Conservation (phyloP, 1,140 invertebrate genomes). For the Bombus superbus region DNA sequence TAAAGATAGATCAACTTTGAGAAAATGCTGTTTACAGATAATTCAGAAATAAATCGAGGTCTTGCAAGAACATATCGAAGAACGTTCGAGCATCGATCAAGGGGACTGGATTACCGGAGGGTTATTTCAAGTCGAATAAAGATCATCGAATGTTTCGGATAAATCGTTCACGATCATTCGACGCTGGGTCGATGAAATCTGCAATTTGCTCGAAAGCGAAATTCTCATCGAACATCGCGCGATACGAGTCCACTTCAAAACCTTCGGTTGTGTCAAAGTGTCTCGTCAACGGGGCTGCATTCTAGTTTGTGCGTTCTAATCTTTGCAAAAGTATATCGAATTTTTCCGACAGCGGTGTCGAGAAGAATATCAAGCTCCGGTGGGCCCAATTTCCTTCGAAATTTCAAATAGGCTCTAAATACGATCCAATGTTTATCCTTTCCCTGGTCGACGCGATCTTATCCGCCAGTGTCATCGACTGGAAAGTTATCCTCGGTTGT, state of each 20-base stretch:
- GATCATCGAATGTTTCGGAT: background rate
- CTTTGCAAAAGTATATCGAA: too few species aligned
- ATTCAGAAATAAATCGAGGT: background rate
- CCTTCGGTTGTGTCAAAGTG: too few species aligned
- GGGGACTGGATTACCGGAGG: background rate
- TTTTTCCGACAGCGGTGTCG: too few species aligned
- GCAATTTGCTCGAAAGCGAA: too few species aligned
- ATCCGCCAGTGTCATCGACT: slow-evolving; percentile 48
- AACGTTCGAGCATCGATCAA: too few species aligned
- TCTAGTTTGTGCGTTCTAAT: too few species aligned
- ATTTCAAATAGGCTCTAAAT: background rate
- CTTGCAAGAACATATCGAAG: background rate
- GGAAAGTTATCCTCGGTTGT: slow-evolving; percentile 38
- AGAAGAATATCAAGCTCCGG: too few species aligned
- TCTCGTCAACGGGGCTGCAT: too few species aligned
- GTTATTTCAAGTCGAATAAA: background rate
- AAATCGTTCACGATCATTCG: background rate
- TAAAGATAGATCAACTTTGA: too few species aligned
- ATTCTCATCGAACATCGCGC: too few species aligned
- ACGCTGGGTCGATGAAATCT: background rate
- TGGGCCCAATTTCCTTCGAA: background rate
- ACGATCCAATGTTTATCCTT: slow-evolving; percentile 19
- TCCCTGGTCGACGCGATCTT: slow-evolving; percentile 40
- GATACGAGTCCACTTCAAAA: too few species aligned
- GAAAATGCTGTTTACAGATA: too few species aligned